A percentile compares a stretch with the other conserved stretches of the same genome.
Conservation (phyloP, 2,888 invertebrate species). For the Deilephila porcellus region DNA sequence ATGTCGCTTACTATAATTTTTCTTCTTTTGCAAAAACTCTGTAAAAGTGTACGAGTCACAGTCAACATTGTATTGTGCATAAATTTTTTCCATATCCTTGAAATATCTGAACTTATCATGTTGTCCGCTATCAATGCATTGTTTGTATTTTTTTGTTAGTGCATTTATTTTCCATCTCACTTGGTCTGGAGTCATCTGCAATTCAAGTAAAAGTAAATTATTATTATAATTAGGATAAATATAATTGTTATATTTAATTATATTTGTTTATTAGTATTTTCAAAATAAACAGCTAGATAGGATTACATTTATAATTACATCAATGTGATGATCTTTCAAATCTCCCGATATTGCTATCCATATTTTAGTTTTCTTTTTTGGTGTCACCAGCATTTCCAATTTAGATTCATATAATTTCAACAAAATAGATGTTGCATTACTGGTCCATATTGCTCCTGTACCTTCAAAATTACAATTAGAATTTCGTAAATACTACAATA, state of each 20-base stretch:
- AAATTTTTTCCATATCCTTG: constrained; percentile 60
- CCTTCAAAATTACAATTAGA: constrained; percentile 1
- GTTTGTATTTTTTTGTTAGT: constrained; percentile 63
- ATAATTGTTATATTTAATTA: neutral
- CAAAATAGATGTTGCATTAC: constrained; percentile 52
- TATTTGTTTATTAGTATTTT: neutral
- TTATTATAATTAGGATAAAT: neutral
- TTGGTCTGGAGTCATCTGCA: constrained; percentile 62
- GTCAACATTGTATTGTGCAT: constrained; percentile 57
- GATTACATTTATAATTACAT: constrained; percentile 44
- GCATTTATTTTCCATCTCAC: constrained; percentile 69
- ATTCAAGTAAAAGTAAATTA: constrained; percentile 28
- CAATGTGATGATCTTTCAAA: constrained; percentile 56
- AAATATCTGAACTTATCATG: constrained; percentile 61
- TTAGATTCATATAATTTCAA: constrained; percentile 62
- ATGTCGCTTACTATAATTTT: constrained; percentile 34
- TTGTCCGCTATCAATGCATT: constrained; percentile 55
- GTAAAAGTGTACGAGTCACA: constrained; percentile 50
- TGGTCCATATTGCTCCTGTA: constrained; percentile 63
- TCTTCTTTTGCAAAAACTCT: constrained; percentile 51
- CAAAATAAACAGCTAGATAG: neutral
- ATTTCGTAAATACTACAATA: too few species aligned
- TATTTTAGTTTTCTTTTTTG: constrained; percentile 65
- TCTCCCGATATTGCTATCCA: constrained; percentile 63
- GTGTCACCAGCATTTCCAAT: constrained; percentile 62